Evolutionary conservation across 2,888 invertebrate genomes (phyloP).

Genomic region (Lasius fuliginosus): DNA sequence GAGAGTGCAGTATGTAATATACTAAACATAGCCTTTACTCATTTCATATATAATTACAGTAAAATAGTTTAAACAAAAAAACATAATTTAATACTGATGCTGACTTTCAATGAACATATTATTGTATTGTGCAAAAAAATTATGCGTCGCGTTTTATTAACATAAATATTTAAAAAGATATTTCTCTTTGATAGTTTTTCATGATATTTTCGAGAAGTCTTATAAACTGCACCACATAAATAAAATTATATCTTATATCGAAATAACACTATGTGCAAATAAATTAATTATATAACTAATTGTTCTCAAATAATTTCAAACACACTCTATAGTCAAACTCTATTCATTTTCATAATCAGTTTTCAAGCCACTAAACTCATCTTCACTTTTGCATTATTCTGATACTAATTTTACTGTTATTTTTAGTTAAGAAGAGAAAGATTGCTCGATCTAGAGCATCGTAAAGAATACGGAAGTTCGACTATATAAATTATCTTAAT

Average conservation of each 20-base stretch:
- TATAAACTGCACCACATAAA: not conserved
- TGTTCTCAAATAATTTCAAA: not conserved
- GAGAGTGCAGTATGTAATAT: not conserved
- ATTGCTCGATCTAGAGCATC: not conserved
- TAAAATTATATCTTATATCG: not conserved
- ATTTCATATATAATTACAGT: not conserved
- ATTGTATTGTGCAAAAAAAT: not conserved
- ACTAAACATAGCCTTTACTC: constrained; percentile 28
- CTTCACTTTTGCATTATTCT: not conserved
- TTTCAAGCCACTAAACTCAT: not conserved
- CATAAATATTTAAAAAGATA: constrained; percentile 1
- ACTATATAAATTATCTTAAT: constrained; percentile 4
- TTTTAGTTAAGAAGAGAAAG: not conserved
- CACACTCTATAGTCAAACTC: not conserved
- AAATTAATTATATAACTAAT: not conserved
- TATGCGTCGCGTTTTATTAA: not conserved
- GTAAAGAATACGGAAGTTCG: not conserved
- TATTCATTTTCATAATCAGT: not conserved
- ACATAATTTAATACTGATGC: constrained; percentile 30
- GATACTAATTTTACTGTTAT: not conserved
- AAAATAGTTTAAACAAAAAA: not conserved
- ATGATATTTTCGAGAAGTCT: not conserved
- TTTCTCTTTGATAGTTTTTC: not conserved
- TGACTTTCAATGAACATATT: constrained; percentile 6
- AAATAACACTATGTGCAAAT: not conserved